A percentile compares a stretch with the other conserved stretches of the same genome.
These are phyloP conservation scores for Carterocephalus palaemon DNA, from an alignment of 2,888 invertebrate species.

Conservation along the genomic window DNA sequence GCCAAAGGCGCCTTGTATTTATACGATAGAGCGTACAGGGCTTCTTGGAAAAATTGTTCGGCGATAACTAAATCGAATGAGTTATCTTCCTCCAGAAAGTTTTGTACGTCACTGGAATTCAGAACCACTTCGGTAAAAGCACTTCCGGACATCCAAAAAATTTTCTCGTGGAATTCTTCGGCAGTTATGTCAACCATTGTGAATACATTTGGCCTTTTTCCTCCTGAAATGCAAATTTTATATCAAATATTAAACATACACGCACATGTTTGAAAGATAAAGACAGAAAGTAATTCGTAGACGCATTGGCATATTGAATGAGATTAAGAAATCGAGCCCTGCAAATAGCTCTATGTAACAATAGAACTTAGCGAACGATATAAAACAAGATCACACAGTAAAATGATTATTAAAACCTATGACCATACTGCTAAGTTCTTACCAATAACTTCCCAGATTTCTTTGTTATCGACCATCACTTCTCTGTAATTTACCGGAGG, in stretches of 20 bases:
- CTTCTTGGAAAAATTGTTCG: slow-evolving; percentile 71
- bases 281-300: too few relatives aligned
- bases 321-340: too few relatives aligned
- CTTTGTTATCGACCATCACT: slow-evolving; percentile 50
- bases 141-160: slow-evolving; percentile 54
- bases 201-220: slow-evolving; percentile 56
- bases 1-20: slow-evolving; percentile 64
- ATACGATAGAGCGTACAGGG: slow-evolving; percentile 57
- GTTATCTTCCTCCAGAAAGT: slow-evolving; percentile 50
- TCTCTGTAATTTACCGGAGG: slow-evolving; percentile 57
- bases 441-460: slow-evolving; percentile 64
- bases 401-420: too few relatives aligned
- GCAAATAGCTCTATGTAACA: too few relatives aligned
- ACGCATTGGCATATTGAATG: too few relatives aligned
- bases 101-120: slow-evolving; percentile 48
- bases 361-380: too few relatives aligned
- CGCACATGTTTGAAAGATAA: too few relatives aligned
- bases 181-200: slow-evolving; percentile 51
- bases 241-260: slow-evolving; percentile 28
- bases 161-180: slow-evolving; percentile 52
- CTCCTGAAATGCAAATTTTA: too few relatives aligned
- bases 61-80: slow-evolving; percentile 65
- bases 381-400: too few relatives aligned
- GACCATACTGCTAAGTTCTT: too few relatives aligned
- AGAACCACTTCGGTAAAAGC: slow-evolving; percentile 54